A percentile compares a stretch with the other conserved stretches of the same genome.
Evolutionary conservation across 2,888 invertebrate species (phyloP).

Genomic region (Drosophila mimica): DNA sequence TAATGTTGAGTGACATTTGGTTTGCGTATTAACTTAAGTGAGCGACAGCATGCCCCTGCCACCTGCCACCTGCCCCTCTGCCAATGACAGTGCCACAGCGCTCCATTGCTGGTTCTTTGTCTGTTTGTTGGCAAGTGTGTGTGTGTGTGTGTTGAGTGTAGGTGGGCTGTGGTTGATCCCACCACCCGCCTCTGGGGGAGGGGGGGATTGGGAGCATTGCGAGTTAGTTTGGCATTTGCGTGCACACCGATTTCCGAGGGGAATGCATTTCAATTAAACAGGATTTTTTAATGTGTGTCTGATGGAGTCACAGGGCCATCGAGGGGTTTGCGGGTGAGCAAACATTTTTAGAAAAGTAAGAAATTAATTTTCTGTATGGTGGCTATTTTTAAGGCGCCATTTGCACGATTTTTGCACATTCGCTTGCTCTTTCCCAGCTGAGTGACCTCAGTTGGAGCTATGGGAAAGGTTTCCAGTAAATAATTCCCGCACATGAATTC

Average conservation of each 20-base stretch:
- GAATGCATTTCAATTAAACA: slow-evolving; percentile 76
- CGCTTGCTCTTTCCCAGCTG: slow-evolving; percentile 9
- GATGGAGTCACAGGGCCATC: slow-evolving; percentile 10
- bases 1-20: slow-evolving; percentile 81
- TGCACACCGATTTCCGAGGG: slow-evolving; percentile 69
- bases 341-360: slow-evolving; percentile 52
- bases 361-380: slow-evolving; percentile 60
- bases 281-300: slow-evolving; percentile 66
- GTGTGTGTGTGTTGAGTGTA: slow-evolving; percentile 17
- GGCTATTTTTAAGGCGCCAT: slow-evolving; percentile 27
- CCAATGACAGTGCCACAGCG: background rate
- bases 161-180: slow-evolving; percentile 29
- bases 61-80: background rate
- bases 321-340: background rate
- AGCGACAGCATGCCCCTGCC: slow-evolving; percentile 60
- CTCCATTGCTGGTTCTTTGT: slow-evolving; percentile 1
- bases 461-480: background rate
- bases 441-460: background rate
- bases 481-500: background rate
- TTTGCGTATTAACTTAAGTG: slow-evolving; percentile 81
- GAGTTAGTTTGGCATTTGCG: slow-evolving; percentile 63
- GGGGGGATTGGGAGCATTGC: slow-evolving; percentile 17
- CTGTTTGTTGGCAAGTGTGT: slow-evolving; percentile 23
- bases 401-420: slow-evolving; percentile 13
- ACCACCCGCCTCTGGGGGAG: slow-evolving; percentile 6